Evolutionary conservation across 92 coral and sea anemone genomes (phyloP), one percentile per base, ranked within the genome.

Genomic region (Umimayanthus kanabou): DNA sequence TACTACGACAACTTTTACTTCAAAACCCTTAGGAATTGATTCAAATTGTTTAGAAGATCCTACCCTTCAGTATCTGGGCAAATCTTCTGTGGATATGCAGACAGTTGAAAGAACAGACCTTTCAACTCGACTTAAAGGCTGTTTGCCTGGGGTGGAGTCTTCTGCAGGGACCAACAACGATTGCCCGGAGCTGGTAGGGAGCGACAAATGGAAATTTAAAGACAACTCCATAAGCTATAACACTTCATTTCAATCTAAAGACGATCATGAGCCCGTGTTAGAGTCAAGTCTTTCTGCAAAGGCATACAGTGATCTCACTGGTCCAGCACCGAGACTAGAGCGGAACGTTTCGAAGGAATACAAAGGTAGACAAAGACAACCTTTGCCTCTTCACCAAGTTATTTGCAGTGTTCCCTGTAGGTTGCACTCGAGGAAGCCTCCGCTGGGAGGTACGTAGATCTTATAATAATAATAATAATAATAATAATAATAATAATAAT

Each of bases 401-500:
- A 91, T 97, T 4, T 97, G 97, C 83, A 97, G 99, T 80, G 93
- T 97, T 23, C 98, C 99, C 20, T 97, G 99, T 64, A 91, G 88
- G 72, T 77, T 93, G 65, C 99, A 97, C 82, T 97, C 99, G 57
- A 94, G 97, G 82, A 97, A 97, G 81, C 99, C 99, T 53, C 96
- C 97, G 0, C 88, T 97, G n/a, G 82, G 82, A 40, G 99, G 99
- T 95, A 88, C 50, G 94, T 79, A 85, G 22, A 77, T 49, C 10
- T 6, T 13, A 14, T 39, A 39, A 10, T 14, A 4, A 47, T 50
- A 50, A 50, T 49, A 13, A 29, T 73, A 20, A 50, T 13, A 1
- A 13, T 50, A 16, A 13, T 7, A 50, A 7, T 50, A 9, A 9
- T 13, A 50, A 50, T 50, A 9, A 6, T 50, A 3, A 50, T 50